Conservation (phyloP, 2,888 invertebrate species). For the Crepidodera aurea region DNA sequence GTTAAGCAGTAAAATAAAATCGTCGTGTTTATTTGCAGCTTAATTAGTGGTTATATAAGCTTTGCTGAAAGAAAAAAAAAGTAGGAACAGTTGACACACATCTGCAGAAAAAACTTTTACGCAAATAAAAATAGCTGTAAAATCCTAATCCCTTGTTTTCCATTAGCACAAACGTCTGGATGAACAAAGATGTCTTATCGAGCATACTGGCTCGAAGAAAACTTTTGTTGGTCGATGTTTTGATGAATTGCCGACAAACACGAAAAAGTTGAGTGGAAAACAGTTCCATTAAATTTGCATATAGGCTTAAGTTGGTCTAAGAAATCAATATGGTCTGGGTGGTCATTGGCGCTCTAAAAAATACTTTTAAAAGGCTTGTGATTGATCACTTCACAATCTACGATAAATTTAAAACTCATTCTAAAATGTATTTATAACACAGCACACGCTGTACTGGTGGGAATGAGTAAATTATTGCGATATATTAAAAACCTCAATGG, state of each 20-base stretch:
- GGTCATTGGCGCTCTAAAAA: constrained; percentile 17
- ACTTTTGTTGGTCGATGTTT: constrained; percentile 27
- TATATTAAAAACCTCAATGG: too few relatives aligned
- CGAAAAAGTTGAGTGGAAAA: constrained; percentile 43
- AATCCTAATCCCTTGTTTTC: constrained; percentile 14
- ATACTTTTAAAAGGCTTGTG: constrained; percentile 1
- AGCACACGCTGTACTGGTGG: too few relatives aligned
- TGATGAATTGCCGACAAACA: constrained; percentile 45
- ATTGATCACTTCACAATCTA: too few relatives aligned
- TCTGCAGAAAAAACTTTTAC: constrained; percentile 4
- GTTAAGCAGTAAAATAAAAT: too few relatives aligned
- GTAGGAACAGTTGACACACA: too few relatives aligned
- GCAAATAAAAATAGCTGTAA: constrained; percentile 5
- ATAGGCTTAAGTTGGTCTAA: constrained; percentile 29
- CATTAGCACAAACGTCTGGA: constrained; percentile 14
- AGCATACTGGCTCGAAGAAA: constrained; percentile 10
- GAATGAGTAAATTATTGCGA: too few relatives aligned
- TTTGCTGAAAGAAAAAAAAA: too few relatives aligned
- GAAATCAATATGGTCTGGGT: constrained; percentile 34
- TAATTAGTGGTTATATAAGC: too few relatives aligned
- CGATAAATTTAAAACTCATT: too few relatives aligned
- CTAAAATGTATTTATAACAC: too few relatives aligned
- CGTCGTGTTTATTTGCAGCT: too few relatives aligned
- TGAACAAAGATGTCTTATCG: constrained; percentile 20
- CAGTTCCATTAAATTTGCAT: constrained; percentile 38